Conservation (phyloP, 2,113 vertebrate genomes). For the Corythornis madagascariensis region DNA sequence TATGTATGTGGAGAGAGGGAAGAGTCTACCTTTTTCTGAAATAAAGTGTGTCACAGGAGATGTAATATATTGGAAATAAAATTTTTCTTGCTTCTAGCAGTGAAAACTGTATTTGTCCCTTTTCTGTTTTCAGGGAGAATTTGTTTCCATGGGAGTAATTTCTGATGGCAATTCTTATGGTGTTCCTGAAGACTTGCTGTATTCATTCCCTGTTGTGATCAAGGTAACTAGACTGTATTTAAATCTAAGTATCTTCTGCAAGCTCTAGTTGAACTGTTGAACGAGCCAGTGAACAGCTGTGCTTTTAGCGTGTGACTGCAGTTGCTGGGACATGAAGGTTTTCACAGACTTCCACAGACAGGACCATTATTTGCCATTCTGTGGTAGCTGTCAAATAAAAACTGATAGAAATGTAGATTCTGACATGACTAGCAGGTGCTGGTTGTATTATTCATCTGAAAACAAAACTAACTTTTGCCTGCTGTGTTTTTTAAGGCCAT, state of each 20-base stretch:
- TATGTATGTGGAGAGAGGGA: not conserved
- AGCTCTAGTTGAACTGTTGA: not conserved
- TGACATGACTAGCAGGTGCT: not conserved
- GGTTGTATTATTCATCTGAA: not conserved
- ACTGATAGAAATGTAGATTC: not conserved
- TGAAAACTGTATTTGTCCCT: not conserved
- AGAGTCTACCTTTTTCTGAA: not conserved
- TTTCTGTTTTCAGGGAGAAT: slow-evolving; percentile 84
- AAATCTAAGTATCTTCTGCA: not conserved
- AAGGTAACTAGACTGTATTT: slow-evolving; percentile 77
- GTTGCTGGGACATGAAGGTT: not conserved
- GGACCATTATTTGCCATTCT: not conserved
- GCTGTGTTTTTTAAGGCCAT: not conserved
- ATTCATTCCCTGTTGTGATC: slow-evolving; percentile 95
- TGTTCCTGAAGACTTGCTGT: slow-evolving; percentile 89
- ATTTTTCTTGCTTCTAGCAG: not conserved
- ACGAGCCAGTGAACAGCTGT: not conserved
- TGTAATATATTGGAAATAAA: not conserved
- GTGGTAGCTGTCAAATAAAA: not conserved
- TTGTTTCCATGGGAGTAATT: slow-evolving; percentile 95
- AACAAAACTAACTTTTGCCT: not conserved
- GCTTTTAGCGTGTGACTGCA: not conserved
- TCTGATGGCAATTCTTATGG: slow-evolving; percentile 91
- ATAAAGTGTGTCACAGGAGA: not conserved
- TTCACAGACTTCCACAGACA: not conserved